Evolutionary conservation across 2,113 vertebrate genomes (phyloP).

Genomic region (Columba janthina): DNA sequence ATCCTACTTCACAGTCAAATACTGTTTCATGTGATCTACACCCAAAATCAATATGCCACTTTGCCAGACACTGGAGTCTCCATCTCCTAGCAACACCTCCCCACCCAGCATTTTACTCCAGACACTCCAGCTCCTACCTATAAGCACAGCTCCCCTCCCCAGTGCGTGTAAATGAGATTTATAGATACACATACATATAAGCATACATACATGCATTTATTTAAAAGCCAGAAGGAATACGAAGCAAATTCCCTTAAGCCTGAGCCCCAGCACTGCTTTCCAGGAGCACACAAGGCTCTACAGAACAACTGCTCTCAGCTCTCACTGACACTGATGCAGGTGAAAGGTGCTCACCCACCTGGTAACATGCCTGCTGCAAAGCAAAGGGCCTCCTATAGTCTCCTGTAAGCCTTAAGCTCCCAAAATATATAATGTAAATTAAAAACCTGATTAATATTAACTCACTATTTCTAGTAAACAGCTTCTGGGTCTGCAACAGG

Average conservation of each 20-base stretch:
- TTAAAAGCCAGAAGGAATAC: not conserved
- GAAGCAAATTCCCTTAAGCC: not conserved
- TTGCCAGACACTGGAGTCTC: conserved; percentile 23
- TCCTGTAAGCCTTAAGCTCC: not conserved
- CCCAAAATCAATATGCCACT: conserved; percentile 17
- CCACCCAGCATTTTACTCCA: not conserved
- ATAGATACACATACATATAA: not conserved
- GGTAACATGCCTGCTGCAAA: not conserved
- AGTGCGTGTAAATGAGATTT: accelerated
- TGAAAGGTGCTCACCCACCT: not conserved
- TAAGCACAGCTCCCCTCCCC: not conserved
- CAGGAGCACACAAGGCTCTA: not conserved
- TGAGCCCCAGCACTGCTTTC: not conserved
- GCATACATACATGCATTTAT: not conserved
- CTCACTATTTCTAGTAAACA: not conserved
- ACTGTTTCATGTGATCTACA: not conserved
- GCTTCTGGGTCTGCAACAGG: not conserved
- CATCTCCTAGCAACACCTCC: conserved; percentile 61
- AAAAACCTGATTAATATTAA: not conserved
- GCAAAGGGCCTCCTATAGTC: not conserved
- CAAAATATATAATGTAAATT: not conserved
- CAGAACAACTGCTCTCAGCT: not conserved
- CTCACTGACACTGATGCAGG: no score
- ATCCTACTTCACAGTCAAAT: not conserved
- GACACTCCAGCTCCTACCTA: not conserved